Percentiles rank a stretch among this genome's conserved stretches.
Evolutionary conservation across 2,113 vertebrate genomes (phyloP).

Genomic region (Scophthalmus maximus): DNA sequence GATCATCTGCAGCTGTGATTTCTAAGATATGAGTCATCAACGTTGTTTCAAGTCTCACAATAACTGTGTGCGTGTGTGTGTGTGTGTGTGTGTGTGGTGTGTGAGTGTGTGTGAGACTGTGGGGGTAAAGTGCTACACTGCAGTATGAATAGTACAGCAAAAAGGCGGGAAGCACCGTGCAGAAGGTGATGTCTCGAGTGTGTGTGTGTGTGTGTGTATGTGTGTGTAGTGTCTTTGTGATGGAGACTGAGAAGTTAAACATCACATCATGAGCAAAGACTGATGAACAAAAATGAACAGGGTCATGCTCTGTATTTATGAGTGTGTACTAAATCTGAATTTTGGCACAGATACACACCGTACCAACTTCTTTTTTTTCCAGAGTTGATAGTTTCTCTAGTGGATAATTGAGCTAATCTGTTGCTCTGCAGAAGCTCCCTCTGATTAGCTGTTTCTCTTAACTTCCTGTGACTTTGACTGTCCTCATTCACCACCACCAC

Average conservation of each 20-base stretch:
- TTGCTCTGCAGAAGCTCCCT: constrained; percentile 1
- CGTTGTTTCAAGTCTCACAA: constrained; percentile 38
- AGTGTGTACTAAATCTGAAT: too few relatives aligned
- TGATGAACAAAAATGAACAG: neutral
- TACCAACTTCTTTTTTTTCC: too few relatives aligned
- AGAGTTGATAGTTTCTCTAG: neutral
- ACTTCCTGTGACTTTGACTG: constrained; percentile 21
- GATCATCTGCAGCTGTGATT: constrained; percentile 75
- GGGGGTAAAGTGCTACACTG: constrained; percentile 37
- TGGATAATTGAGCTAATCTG: neutral
- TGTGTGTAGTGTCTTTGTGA: constrained; percentile 16
- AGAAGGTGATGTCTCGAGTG: constrained; percentile 11
- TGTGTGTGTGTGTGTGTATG: neutral
- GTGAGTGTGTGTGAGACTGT: constrained; percentile 27
- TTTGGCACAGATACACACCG: too few relatives aligned
- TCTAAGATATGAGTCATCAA: constrained; percentile 72
- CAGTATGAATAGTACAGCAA: constrained; percentile 27
- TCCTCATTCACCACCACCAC: constrained; percentile 2
- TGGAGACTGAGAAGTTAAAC: neutral
- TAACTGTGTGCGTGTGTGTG: constrained; percentile 5
- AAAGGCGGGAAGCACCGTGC: constrained; percentile 49
- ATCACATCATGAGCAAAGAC: neutral
- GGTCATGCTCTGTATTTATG: neutral
- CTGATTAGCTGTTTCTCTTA: neutral
- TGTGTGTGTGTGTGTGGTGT: neutral